Conservation (phyloP, 1,140 invertebrate genomes). For the Subanguina moxae region DNA sequence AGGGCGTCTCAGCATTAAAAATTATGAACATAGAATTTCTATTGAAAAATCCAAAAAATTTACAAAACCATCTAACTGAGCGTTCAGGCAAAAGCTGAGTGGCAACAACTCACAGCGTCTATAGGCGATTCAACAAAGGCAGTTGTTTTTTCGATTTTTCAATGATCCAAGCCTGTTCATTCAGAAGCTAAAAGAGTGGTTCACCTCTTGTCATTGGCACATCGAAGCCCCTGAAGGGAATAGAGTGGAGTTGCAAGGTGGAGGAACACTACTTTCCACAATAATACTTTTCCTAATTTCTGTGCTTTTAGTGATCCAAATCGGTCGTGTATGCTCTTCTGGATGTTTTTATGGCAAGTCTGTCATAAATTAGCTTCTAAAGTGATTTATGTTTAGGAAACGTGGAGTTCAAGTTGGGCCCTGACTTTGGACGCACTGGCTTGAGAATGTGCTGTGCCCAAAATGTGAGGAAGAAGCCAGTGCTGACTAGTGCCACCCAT, state of each 20-base stretch:
- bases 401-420: neutral
- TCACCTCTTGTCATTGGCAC: conserved; percentile 8
- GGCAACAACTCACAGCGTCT: neutral
- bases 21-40: no score
- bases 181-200: neutral
- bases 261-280: no score
- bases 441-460: conserved; percentile 7
- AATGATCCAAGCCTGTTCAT: neutral
- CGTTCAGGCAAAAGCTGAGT: conserved; percentile 1
- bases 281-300: neutral
- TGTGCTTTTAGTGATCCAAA: neutral
- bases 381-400: neutral
- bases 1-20: no score
- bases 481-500: neutral
- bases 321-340: conserved; percentile 11
- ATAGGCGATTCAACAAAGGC: neutral
- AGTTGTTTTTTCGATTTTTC: neutral
- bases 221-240: neutral
- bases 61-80: no score
- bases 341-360: conserved; percentile 8
- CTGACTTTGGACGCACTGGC: conserved; percentile 5
- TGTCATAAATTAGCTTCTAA: neutral
- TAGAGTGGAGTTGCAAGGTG: conserved; percentile 1
- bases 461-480: neutral
- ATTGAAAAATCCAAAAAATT: no score